Evolutionary conservation across 2,797 vertebrate genomes (phyloP), one percentile per base, ranked within the genome.

Genomic region (Neosalanx taihuensis): DNA sequence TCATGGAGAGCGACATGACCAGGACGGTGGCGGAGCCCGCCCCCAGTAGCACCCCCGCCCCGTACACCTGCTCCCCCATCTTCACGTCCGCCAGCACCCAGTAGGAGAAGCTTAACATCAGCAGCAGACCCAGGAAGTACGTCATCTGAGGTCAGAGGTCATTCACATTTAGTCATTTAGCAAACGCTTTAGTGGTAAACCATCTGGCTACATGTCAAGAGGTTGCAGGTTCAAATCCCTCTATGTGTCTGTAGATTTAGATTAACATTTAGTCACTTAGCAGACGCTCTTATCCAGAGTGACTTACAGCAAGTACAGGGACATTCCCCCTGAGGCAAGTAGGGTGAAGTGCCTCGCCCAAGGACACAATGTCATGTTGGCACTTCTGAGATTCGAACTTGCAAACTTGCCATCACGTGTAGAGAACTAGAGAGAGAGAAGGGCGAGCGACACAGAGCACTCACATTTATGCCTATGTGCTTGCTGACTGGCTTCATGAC

Each of bases 1-100:
- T 96, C 95, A 98, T 96, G 68, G 96, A 93, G 66, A 98, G 89
- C 0, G 96, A 97, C 49, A 96, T 98, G 77, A 98, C 94, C 37
- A 97, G 84, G 87, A 96, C 93, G 9, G 93, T 93, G 76, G 96
- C 93, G 0, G 94, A 94, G 3, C 95, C 95, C 0, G 86, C 74
- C 1, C 96, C 96, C 0, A 97, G 91, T 69, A 98, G 80, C 56
- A 86, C 84, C 0, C 94, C 93, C 0, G 88, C 93, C 0, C 84
- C 94, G 0, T 95, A 97, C 62, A 98, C 87, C 0, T 89, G 83
- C 0, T 69, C 2, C 6, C 92, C 93, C 71, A 94, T 83, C 1
- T 61, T 17, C 6, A 35, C 69, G 9, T 85, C 90, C 83, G 95
- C 65, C 0, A 91, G 83, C 69, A 95, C 92, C 95, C 95, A 97